phyloP scores from a whole-genome alignment of 1,140 invertebrate genomes.

The Asobara japonica region DNA sequence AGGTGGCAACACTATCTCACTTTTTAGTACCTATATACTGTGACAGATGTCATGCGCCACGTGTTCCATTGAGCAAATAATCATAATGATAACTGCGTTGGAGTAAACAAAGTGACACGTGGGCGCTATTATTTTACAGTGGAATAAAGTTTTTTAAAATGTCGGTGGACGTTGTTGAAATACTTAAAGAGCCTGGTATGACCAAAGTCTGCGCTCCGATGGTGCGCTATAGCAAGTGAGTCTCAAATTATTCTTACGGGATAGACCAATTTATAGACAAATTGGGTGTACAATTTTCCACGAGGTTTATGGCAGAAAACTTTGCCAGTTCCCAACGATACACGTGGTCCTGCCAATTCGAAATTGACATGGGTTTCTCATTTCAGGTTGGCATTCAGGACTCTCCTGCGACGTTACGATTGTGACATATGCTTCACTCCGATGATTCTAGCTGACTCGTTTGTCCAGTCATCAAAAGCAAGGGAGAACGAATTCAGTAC shows the following conservation, averaged over 20 bases:
- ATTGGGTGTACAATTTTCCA: no score
- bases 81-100: no score
- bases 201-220: conserved; percentile 92
- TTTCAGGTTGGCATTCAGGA: conserved; percentile 83
- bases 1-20: no score
- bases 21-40: no score
- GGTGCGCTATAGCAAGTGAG: conserved; percentile 94
- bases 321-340: no score
- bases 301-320: no score
- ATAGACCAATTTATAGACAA: neutral
- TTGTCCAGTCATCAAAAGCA: conserved; percentile 88
- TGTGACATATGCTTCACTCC: conserved; percentile 94
- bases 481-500: conserved; percentile 90
- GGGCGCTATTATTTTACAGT: neutral
- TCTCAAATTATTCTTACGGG: conserved; percentile 30
- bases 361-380: no score
- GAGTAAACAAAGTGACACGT: no score
- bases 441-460: conserved; percentile 96
- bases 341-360: no score
- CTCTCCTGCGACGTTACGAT: conserved; percentile 82
- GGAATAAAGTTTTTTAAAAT: conserved; percentile 39
- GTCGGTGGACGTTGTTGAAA: conserved; percentile 68
- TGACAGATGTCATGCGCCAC: no score
- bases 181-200: conserved; percentile 72
- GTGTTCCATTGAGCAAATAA: no score